Evolutionary conservation across 2,888 invertebrate species (phyloP), one percentile per base, ranked within the genome.

Genomic region (Urechis unicinctus): DNA sequence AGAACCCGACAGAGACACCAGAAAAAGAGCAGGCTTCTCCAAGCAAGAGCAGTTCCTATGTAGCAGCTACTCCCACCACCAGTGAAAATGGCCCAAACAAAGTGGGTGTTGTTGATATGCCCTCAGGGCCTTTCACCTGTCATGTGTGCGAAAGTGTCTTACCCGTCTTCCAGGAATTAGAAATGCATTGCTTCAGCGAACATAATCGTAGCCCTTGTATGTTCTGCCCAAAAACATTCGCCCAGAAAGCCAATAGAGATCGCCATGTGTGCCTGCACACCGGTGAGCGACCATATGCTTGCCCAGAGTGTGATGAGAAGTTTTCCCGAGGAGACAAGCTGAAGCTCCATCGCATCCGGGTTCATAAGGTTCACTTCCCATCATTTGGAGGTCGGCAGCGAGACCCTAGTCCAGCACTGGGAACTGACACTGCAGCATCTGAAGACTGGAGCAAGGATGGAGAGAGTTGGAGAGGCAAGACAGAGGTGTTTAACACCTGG

Each of bases 181-280:
- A 75, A 53, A 58, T 51, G 1, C 75, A 75, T 60, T 70, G 73
- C 52, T 66, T 65, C 26, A 56, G 59, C 3, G 60, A 68, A 1
- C 75, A 75, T 60, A 66, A 68, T n/a, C 67, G 73, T 3, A 72
- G 63, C 52, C 66, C 73, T 29, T 75, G 75, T 58, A 67, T 69
- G 54, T 72, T 69, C 58, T 75, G 75, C 60, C 66, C 71, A 3
- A 73, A 73, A 56, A 66, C 65, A n/a, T 75, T 75, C 61, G 74
- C 74, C 2, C 72, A 74, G 44, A 68, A 73, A 31, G 73, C 74
- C 4, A 75, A 75, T 58, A 63, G 75, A 21, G 74, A 75, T 53
- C 67, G 75, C 1, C 75, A 75, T 57, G 68, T 72, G 21, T 69
- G 75, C 28, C 70, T 73, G 52, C 75, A 75, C 62, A 75, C 75